Evolutionary conservation across 2,888 invertebrate species (phyloP).

Genomic region (Dryocosmus kuriphilus): DNA sequence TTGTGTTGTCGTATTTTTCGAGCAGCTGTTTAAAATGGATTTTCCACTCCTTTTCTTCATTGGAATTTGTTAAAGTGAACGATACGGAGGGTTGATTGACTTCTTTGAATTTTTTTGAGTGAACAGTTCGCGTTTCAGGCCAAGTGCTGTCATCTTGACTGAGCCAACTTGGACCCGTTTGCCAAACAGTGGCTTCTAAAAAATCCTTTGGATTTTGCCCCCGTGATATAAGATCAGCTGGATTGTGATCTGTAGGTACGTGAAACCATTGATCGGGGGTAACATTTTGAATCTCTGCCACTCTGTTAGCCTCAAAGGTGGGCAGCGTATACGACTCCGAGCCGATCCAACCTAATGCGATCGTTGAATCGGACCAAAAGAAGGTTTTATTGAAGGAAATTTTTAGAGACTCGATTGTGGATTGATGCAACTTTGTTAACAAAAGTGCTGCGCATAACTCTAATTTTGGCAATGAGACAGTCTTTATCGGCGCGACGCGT

Average conservation of each 20-base stretch:
- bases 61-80: too few relatives aligned
- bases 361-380: background rate
- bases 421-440: too few relatives aligned
- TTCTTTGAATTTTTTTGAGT: too few relatives aligned
- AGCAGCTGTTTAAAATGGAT: too few relatives aligned
- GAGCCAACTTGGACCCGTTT: background rate
- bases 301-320: background rate
- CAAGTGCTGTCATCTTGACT: too few relatives aligned
- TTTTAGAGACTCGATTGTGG: background rate
- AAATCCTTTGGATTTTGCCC: background rate
- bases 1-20: constrained; percentile 33
- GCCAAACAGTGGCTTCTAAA: background rate
- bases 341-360: background rate
- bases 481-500: background rate
- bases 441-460: too few relatives aligned
- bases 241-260: background rate
- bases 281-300: background rate
- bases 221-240: background rate
- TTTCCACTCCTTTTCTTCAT: too few relatives aligned
- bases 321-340: background rate
- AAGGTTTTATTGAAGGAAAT: background rate
- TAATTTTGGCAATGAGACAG: too few relatives aligned
- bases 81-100: too few relatives aligned
- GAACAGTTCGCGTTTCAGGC: too few relatives aligned
- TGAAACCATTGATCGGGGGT: background rate